Evolutionary conservation across 2,797 vertebrate species (phyloP), one percentile per base, ranked within the genome.

Genomic region (Coccyzus lansbergi): DNA sequence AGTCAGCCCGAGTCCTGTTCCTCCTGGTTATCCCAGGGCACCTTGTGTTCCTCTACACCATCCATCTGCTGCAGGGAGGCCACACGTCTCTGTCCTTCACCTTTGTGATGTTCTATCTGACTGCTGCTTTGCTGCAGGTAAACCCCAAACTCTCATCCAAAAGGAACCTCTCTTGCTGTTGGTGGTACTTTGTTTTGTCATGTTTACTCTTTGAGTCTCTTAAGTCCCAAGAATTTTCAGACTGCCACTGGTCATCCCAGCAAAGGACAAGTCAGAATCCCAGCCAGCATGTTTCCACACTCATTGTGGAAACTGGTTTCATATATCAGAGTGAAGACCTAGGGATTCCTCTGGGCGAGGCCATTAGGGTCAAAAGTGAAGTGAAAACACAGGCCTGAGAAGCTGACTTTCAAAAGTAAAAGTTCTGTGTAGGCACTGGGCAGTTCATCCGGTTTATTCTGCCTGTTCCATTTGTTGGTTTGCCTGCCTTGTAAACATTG

Each of bases 21-120:
- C 96, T 98, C 80, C 97, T 99, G 96, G 99, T 99, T 29, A 68
- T 99, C 40, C 99, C 99, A 0, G 99, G 99, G 62, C 99, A 99
- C 88, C 97, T 99, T 31, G 94, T 99, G 86, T 99, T 99, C 97
- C 98, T 99, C 63, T 99, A 98, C 64, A 97, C 98, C 96, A 99
- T 99, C 96, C 98, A 97, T 69, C 94, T 99, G 86, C 97, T 99
- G 75, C 98, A 99, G 88, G 98, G 98, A n/a, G 98, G 98, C 3
- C 98, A 98, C 88, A 96, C 91, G 0, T 92, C 98, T 6, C 96
- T 98, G 92, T 98, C 97, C 25, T 88, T 96, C 58, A 94, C 97
- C 81, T 99, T 99, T 89, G 96, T 97, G 96, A 70, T 97, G 88
- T 98, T 98, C 95, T 99, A 99, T 94, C 97, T 99, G 95, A 95